phyloP scores from a whole-genome alignment of 2,113 vertebrate species.

The Chrysochloris asiatica region DNA sequence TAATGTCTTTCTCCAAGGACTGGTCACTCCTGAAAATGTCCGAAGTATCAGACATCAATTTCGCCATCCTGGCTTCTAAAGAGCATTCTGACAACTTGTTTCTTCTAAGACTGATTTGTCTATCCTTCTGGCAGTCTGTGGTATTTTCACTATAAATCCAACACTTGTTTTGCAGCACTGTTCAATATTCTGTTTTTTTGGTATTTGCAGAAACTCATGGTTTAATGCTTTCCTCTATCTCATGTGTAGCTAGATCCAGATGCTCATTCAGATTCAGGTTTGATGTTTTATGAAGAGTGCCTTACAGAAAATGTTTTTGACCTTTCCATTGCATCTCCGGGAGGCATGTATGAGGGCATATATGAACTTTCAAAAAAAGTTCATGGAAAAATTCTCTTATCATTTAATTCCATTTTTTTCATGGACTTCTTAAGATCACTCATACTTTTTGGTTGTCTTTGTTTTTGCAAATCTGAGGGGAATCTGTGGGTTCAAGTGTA shows the following conservation, averaged over 20 bases:
- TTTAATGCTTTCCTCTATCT: not conserved
- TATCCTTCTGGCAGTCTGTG: too few relatives aligned
- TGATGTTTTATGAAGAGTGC: not conserved
- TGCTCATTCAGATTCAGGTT: not conserved
- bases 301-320: not conserved
- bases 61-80: too few relatives aligned
- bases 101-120: too few relatives aligned
- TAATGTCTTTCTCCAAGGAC: too few relatives aligned
- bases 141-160: too few relatives aligned
- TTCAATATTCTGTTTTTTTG: not conserved
- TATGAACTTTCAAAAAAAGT: too few relatives aligned
- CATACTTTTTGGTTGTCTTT: not conserved
- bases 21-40: too few relatives aligned
- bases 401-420: too few relatives aligned
- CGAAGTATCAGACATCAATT: too few relatives aligned
- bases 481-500: not conserved
- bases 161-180: not conserved
- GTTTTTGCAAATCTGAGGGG: not conserved
- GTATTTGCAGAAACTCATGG: not conserved
- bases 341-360: not conserved
- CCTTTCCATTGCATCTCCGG: not conserved
- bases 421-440: too few relatives aligned
- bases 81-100: too few relatives aligned
- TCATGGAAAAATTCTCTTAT: too few relatives aligned
- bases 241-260: not conserved